A percentile compares a stretch with the other conserved stretches of the same genome.
Conservation (phyloP, 2,888 invertebrate species). For the Drosophila cracens region DNA sequence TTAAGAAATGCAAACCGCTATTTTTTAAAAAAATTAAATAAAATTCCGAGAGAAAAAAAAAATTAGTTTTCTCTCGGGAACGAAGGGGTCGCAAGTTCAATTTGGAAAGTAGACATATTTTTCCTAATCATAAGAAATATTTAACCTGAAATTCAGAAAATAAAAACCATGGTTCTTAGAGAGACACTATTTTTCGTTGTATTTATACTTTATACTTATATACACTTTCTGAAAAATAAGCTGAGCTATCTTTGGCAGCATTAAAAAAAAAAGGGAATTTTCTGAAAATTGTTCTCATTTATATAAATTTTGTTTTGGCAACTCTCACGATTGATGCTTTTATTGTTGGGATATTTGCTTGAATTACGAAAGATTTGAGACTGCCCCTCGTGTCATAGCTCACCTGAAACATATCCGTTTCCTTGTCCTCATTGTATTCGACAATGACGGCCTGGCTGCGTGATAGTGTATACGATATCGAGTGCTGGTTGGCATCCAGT, state of each 20-base stretch:
- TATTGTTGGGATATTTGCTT: background rate
- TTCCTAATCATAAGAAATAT: background rate
- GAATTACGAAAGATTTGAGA: too few species aligned
- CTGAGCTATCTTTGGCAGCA: background rate
- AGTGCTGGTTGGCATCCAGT: conserved; percentile 96
- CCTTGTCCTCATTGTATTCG: conserved; percentile 97
- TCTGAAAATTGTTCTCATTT: background rate
- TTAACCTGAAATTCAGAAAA: background rate
- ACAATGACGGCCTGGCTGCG: conserved; percentile 99
- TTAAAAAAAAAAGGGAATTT: too few species aligned
- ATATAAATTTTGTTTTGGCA: background rate
- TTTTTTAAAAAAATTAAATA: background rate
- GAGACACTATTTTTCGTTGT: background rate
- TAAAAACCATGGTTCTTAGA: background rate
- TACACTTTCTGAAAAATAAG: background rate
- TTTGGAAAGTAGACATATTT: background rate
- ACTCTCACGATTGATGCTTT: background rate
- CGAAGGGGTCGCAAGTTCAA: too few species aligned
- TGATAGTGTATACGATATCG: conserved; percentile 98
- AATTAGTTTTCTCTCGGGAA: background rate
- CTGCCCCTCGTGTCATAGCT: conserved; percentile 60
- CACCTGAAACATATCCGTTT: conserved; percentile 99
- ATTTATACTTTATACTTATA: background rate
- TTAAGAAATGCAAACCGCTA: background rate
- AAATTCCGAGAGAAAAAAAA: background rate